Evolutionary conservation across 2,888 invertebrate species (phyloP), one percentile per base, ranked within the genome.

Genomic region (Alloplasta piceator): DNA sequence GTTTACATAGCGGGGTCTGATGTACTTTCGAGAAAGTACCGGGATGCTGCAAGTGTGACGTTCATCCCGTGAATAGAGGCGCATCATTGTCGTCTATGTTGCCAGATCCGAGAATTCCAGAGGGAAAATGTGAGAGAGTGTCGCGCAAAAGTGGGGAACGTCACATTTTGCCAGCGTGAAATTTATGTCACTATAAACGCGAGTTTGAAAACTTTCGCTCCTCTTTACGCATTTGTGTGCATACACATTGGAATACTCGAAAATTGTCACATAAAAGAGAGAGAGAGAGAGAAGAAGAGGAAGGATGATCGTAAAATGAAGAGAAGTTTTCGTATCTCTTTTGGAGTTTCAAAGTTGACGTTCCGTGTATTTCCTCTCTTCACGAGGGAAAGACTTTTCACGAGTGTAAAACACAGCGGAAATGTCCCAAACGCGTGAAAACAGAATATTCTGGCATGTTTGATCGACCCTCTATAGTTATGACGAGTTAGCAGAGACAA

Each of bases 151-250:
- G 61, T 72, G 52, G 7, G 39, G n/a, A 55, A 63, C 52, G 50
- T 71, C 58, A 55, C 16, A 39, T 52, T 6, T 6, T 52, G 52
- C 16, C 12, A 26, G 52, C 6, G 41, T 36, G 46, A 52, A 72
- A 61, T 61, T 72, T 72, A 55, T 63, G 72, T 16, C 41, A 52
- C 41, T 55, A 72, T 43, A 55, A 72, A 50, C 39, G 52, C n/a
- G 41, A 63, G 43, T 52, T 63, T n/a, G n/a, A n/a, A 55, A 72
- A 61, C 52, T 72, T 72, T 72, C 39, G 14, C 16, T 26, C 43
- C 26, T 10, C 61, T 71, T 39, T 12, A 38, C 10, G 36, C 2
- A 6, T 9, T 43, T 6, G 52, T 14, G 26, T 63, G 52, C 12
- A 16, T 16, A 36, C 36, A 36, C 6, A 16, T 3, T 38, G 55